Base-by-base conservation (phyloP, 1,140 invertebrate species). In the Drosophila athabasca region DNA sequence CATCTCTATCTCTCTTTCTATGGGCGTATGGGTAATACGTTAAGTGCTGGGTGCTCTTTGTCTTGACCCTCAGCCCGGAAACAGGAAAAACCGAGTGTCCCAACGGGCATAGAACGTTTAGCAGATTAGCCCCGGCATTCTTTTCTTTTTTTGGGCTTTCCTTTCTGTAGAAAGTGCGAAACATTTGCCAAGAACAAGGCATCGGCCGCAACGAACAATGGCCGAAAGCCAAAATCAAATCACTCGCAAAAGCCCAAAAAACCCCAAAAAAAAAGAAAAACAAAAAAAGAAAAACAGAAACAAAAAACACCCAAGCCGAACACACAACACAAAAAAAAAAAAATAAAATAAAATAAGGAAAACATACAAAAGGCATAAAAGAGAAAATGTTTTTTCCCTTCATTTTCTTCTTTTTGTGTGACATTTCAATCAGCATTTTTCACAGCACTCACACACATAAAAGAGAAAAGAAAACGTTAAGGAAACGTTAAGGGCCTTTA, bases 381-480 rank as follows among this genome's bases (percentile, higher is more conserved):
- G 19, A 29, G 51, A 46, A 48, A 46, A n/a, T 54, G 13, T 52
- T 74, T 61, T 61, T 72, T 54, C 8, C 50, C 62, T 55, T 24
- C 17, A 29, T 54, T 45, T 31, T 55, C 53, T 50, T 65, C 58
- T 57, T 51, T 62, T 59, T 62, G 58, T 59, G 58, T 68, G 62
- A 50, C 68, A 87, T 85, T 85, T 85, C 82, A 87, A 85, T 76
- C 81, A 81, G 78, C 70, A 77, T 81, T 82, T 85, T 87, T 81
- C 69, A 59, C 54, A 39, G 48, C 45, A 22, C 41, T 45, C 55
- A 58, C 35, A 66, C 64, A 50, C 46, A 67, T 43, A 72, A 65
- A 60, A 54, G 57, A 76, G 64, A 71, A 89, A 87, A 76, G 61
- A 89, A 89, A 76, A 59, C 66, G 74, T 69, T 73, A 76, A 84